Base-by-base conservation (phyloP, 2,888 invertebrate genomes). In the Andrena dorsata region DNA sequence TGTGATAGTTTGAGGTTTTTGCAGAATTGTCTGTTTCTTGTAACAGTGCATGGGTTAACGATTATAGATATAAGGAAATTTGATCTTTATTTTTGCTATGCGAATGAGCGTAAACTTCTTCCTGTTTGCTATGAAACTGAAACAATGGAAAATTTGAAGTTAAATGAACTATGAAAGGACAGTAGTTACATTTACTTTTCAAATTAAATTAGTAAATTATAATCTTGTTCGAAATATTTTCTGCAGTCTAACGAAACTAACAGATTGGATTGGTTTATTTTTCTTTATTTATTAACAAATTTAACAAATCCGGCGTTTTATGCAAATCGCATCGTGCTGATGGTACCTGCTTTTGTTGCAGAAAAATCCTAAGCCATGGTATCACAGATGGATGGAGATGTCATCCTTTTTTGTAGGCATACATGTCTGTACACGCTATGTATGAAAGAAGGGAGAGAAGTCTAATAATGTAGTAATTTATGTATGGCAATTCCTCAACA, bases 271-370 rank as follows among this genome's bases (percentile, higher is more conserved):
- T 65, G 77, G 61, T 66, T 47, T 82, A 35, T 60, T 51, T 64
- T 56, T 49, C 7, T 26, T 56, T 10, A 56, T 60, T 60, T 71
- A 61, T 78, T 80, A 26, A 65, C 47, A 73, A 76, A 78, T 64
- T 49, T 56, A 41, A 56, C 63, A 75, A 56, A 53, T 70, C 58
- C 30, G 16, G 16, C 41, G 60, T 69, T 74, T 65, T 76, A 73
- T 58, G 58, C 58, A 69, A 74, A 68, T 69, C 73, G 49, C 53
- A 35, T 76, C 23, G 28, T 35, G 23, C 68, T 35, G 8, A 68
- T 41, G 60, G 74, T 63, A 79, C 76, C 65, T 77, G 26, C 74
- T 82, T 89, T 83, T 89, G 83, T 92, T 92, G 77, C 90, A 92
- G 92, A 89, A 86, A 86, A 80, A 49, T 56, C 74, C 70, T 91